Conservation (phyloP, 2,888 invertebrate species). For the Abscondita cerata region DNA sequence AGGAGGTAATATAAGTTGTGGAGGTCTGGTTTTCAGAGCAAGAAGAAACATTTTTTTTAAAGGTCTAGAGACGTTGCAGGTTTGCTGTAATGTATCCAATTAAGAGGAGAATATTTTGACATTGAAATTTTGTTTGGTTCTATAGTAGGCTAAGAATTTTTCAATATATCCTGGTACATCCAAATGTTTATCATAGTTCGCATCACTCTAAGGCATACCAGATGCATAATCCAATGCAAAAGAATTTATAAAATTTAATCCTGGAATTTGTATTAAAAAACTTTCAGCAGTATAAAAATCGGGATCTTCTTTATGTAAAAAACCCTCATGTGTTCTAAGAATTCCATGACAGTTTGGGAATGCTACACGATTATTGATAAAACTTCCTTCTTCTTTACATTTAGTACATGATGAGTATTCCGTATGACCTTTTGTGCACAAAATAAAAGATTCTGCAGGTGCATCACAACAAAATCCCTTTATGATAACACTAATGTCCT, state of each 20-base stretch:
- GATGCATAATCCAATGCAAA: constrained; percentile 11
- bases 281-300: neutral
- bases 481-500: constrained; percentile 2
- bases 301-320: neutral
- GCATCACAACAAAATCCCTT: constrained; percentile 29
- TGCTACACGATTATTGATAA: constrained; percentile 6
- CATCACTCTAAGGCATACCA: neutral
- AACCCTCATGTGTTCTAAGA: neutral
- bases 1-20: too few relatives aligned
- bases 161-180: too few relatives aligned
- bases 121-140: too few relatives aligned
- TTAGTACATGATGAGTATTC: constrained; percentile 24
- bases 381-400: constrained; percentile 18
- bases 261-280: neutral
- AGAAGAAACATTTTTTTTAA: too few relatives aligned
- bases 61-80: too few relatives aligned
- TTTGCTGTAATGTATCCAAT: too few relatives aligned
- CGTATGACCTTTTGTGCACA: constrained; percentile 20
- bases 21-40: too few relatives aligned
- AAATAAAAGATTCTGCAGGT: constrained; percentile 24
- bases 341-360: neutral
- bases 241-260: neutral
- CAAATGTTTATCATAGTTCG: constrained; percentile 1
- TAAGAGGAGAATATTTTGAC: too few relatives aligned
- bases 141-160: too few relatives aligned